These are phyloP conservation scores for Eleutherodactylus coqui DNA, from an alignment of 2,797 vertebrate genomes.

Conservation along the genomic window DNA sequence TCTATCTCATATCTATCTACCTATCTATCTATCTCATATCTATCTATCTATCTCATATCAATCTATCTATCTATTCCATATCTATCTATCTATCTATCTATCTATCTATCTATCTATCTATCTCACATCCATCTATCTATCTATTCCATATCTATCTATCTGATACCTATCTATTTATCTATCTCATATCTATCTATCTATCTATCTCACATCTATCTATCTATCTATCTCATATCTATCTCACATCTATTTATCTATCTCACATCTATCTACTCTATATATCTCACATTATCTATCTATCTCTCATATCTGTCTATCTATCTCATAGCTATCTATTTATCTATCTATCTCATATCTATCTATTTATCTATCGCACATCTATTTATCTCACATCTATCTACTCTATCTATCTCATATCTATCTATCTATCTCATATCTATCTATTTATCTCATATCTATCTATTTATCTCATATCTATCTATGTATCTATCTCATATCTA, in stretches of 20 bases:
- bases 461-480: background rate
- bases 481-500: background rate
- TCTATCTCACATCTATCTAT: background rate
- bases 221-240: background rate
- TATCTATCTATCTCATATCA: background rate
- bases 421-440: background rate
- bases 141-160: no score
- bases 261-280: background rate
- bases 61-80: background rate
- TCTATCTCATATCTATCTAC: no score
- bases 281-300: no score
- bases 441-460: background rate
- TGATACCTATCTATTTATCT: background rate
- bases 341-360: background rate
- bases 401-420: background rate
- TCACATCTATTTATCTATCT: background rate
- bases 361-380: conserved; percentile 2
- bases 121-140: background rate
- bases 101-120: conserved; percentile 5
- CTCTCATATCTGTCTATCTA: background rate
- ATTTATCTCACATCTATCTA: no score
- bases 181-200: background rate
- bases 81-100: background rate
- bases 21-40: background rate
- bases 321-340: background rate